These are phyloP conservation scores for Synanthedon myopaeformis DNA, from an alignment of 2,888 invertebrate species.

Conservation along the genomic window DNA sequence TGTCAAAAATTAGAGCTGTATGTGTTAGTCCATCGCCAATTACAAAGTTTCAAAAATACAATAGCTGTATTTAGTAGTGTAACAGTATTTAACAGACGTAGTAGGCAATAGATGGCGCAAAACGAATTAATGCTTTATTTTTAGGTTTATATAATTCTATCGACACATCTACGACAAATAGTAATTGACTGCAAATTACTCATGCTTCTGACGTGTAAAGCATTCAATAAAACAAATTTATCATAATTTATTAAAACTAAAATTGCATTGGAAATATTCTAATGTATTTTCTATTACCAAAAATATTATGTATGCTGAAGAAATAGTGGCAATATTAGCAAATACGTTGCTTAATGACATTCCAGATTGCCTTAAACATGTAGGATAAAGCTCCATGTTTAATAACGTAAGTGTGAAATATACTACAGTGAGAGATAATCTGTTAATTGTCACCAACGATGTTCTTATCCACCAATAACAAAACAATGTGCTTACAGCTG, in stretches of 20 bases:
- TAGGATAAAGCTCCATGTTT: constrained; percentile 76
- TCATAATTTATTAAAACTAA: neutral
- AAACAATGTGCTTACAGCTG: constrained; percentile 16
- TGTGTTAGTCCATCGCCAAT: too few species aligned
- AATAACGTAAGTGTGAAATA: constrained; percentile 72
- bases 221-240: neutral
- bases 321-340: constrained; percentile 65
- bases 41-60: too few species aligned
- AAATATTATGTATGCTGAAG: constrained; percentile 72
- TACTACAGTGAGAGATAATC: constrained; percentile 64
- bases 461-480: constrained; percentile 32
- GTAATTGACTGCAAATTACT: neutral
- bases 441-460: constrained; percentile 49
- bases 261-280: neutral
- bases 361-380: constrained; percentile 74
- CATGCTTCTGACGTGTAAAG: neutral
- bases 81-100: too few species aligned
- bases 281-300: constrained; percentile 39
- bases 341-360: constrained; percentile 70
- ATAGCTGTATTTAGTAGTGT: too few species aligned
- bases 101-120: too few species aligned
- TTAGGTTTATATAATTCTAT: neutral
- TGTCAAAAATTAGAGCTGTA: neutral
- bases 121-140: too few species aligned
- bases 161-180: neutral